Percentiles rank a stretch among this genome's conserved stretches.
Conservation (phyloP, 2,797 vertebrate genomes). For the Pantherophis vulpinus region DNA sequence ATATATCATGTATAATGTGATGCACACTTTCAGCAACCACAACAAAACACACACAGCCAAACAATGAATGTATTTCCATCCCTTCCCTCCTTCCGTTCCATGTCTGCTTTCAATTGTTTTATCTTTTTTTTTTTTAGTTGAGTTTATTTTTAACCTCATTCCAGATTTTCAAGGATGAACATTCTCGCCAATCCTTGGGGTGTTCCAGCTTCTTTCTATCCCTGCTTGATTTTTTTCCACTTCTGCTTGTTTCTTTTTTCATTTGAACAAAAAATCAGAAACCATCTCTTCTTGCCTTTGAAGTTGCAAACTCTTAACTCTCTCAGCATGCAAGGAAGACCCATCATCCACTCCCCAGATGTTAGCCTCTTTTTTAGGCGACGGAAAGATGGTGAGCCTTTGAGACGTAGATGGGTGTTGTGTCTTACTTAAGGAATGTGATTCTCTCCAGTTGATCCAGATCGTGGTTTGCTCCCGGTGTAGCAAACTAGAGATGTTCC, state of each 20-base stretch:
- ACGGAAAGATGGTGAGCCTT: background rate
- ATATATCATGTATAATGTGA: slow-evolving; percentile 10
- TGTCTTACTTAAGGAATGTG: background rate
- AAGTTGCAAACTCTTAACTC: slow-evolving; percentile 61
- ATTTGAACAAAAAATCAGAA: background rate
- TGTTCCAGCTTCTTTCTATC: slow-evolving; percentile 15
- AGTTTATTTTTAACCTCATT: slow-evolving; percentile 42
- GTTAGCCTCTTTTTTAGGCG: background rate
- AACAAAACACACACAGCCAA: background rate
- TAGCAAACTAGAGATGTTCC: slow-evolving; percentile 21
- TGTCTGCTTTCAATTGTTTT: slow-evolving; percentile 12
- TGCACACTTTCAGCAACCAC: background rate
- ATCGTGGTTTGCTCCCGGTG: slow-evolving; percentile 1
- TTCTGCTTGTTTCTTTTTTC: background rate
- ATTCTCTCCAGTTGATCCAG: slow-evolving; percentile 16
- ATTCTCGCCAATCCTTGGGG: slow-evolving; percentile 46
- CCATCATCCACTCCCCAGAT: background rate
- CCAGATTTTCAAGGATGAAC: slow-evolving; percentile 46
- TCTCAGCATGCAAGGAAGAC: slow-evolving; percentile 51
- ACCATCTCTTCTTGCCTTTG: slow-evolving; percentile 65
- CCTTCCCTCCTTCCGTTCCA: background rate
- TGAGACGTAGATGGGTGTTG: background rate
- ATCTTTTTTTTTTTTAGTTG: slow-evolving; percentile 25
- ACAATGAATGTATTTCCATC: slow-evolving; percentile 3
- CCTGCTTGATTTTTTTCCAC: background rate